phyloP scores from a whole-genome alignment of 1,140 invertebrate genomes.

The Drosophila seguyi region DNA sequence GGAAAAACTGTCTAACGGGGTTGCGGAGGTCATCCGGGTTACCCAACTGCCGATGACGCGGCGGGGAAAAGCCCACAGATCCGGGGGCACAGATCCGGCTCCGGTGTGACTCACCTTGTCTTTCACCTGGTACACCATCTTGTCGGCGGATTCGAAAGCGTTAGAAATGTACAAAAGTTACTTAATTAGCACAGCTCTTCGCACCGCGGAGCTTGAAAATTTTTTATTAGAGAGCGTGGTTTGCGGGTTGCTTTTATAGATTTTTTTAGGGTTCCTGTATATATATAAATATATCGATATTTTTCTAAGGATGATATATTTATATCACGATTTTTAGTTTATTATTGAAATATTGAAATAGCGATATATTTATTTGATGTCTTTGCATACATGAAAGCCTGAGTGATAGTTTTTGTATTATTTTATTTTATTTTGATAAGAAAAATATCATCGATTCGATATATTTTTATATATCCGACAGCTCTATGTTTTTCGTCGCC shows the following conservation, averaged over 20 bases:
- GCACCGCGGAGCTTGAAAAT: slow-evolving; percentile 23
- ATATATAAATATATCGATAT: too few relatives aligned
- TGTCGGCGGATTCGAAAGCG: slow-evolving; percentile 43
- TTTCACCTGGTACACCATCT: slow-evolving; percentile 80
- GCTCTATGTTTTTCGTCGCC: too few relatives aligned
- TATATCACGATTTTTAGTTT: too few relatives aligned
- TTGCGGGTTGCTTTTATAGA: slow-evolving; percentile 27
- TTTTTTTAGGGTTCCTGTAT: too few relatives aligned
- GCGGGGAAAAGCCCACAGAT: not conserved
- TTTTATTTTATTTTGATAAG: too few relatives aligned
- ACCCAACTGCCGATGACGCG: slow-evolving; percentile 15
- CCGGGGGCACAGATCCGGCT: slow-evolving; percentile 1
- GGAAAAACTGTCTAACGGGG: slow-evolving; percentile 2
- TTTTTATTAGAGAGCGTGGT: slow-evolving; percentile 5
- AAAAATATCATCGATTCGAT: too few relatives aligned
- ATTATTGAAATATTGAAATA: too few relatives aligned
- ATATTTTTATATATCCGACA: too few relatives aligned
- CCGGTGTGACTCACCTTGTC: slow-evolving; percentile 67
- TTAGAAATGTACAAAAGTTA: slow-evolving; percentile 57
- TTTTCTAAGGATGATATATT: too few relatives aligned
- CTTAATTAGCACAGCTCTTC: slow-evolving; percentile 59
- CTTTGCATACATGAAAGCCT: too few relatives aligned
- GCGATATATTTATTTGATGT: too few relatives aligned
- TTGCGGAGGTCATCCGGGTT: slow-evolving; percentile 1
- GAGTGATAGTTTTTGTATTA: too few relatives aligned